Base-by-base conservation (phyloP, 2,113 vertebrate species). In the Gymnogyps californianus region DNA sequence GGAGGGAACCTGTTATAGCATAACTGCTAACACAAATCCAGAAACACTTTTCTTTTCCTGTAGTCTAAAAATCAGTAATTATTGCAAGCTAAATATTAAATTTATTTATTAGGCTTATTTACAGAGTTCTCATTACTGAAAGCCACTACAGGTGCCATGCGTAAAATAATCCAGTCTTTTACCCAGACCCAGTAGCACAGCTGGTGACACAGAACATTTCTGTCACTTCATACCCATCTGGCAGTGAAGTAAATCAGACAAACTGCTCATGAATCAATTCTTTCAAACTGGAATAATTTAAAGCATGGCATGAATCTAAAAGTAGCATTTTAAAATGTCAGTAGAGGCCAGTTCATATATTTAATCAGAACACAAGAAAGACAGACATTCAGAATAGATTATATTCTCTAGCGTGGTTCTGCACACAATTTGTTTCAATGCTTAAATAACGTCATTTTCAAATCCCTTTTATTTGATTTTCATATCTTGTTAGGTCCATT, bases 261-360 rank as follows among this genome's bases (percentile, higher is more conserved):
- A 95, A 94, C 16, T 85, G 32, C 24, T 94, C 57, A 72, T 85
- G 32, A 94, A 93, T 93, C 52, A 85, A 55, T 92, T 96, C 26
- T 94, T 95, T 87, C 74, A 82, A 87, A 87, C 25, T 79, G 55
- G 26, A 94, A 94, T 91, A 75, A 84, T 79, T 92, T 93, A 71
- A 95, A 94, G 28, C 42, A 62, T 82, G 69, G 25, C 36, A 49
- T 79, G 61, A 84, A 32, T 87, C 47, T 84, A 71, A 78, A 93
- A 89, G 70, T 25, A 87, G 8, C 13, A 69, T 85, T 94, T 93
- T 55, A 72, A 90, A 89, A 91, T 91, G 52, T 87, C 84, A 76
- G 29, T 44, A 71, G 70, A 95, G 44, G 44, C 28, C 12, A 69
- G 34, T 67, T 87, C 0, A 0, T 81, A 29, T 62, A 93, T 67